These are phyloP conservation scores for Barbus barbus DNA, from an alignment of 2,113 vertebrate species.

Conservation along the genomic window DNA sequence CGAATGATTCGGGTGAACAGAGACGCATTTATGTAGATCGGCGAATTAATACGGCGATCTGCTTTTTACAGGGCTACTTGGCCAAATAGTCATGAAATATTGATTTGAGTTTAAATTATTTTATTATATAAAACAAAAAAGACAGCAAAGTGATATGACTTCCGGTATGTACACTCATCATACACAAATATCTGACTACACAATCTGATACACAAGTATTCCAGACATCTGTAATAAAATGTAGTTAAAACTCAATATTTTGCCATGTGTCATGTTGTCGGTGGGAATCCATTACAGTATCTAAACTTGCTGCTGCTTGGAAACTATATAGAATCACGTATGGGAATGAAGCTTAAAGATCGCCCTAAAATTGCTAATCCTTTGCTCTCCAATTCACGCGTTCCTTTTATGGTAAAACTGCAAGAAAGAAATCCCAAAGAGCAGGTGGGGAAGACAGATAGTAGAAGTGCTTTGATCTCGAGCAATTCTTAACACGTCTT, in stretches of 20 bases:
- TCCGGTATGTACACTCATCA: not conserved
- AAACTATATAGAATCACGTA: not conserved
- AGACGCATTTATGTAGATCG: too few species aligned
- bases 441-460: slow-evolving; percentile 41
- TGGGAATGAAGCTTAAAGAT: slow-evolving; percentile 18
- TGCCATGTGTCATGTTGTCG: not conserved
- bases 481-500: slow-evolving; percentile 47
- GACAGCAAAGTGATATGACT: not conserved
- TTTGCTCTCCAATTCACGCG: slow-evolving; percentile 20
- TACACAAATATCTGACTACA: not conserved
- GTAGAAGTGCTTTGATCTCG: slow-evolving; percentile 24
- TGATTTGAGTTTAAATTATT: not conserved
- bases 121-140: not conserved
- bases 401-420: slow-evolving; percentile 23
- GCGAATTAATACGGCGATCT: too few species aligned
- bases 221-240: not conserved
- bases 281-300: slow-evolving; percentile 11
- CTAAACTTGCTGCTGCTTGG: not conserved
- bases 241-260: not conserved
- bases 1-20: too few species aligned
- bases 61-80: not conserved
- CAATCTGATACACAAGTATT: not conserved
- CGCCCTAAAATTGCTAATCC: slow-evolving; percentile 20
- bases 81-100: not conserved
- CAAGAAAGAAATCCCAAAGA: slow-evolving; percentile 20